Percentiles rank a stretch among this genome's conserved stretches.
These are phyloP conservation scores for Tenthredo notha DNA, from an alignment of 2,888 invertebrate species.

Conservation along the genomic window DNA sequence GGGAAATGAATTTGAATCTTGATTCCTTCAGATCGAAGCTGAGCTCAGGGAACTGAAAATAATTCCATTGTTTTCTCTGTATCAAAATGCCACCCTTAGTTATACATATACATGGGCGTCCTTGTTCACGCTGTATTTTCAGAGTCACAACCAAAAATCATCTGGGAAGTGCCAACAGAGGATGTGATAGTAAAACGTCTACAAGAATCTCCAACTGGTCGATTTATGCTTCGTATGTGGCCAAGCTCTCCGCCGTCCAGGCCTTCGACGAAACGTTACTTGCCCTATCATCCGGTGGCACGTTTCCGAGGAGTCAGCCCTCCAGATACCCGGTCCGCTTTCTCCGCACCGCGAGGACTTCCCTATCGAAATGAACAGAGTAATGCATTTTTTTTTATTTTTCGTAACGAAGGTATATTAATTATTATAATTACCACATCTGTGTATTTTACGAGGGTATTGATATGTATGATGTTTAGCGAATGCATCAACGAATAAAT, in stretches of 20 bases:
- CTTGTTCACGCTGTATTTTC: neutral
- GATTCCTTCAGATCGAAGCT: neutral
- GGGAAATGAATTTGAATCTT: neutral
- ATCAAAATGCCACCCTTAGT: neutral
- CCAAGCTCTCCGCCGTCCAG: constrained; percentile 49
- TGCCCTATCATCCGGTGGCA: constrained; percentile 47
- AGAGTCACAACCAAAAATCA: constrained; percentile 47
- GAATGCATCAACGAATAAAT: constrained; percentile 5
- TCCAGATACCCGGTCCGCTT: constrained; percentile 35
- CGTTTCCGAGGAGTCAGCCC: constrained; percentile 47
- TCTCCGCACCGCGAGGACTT: constrained; percentile 13
- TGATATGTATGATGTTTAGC: neutral
- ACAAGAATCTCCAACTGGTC: constrained; percentile 41
- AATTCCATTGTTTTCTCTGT: neutral
- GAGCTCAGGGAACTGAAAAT: neutral
- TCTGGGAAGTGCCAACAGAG: constrained; percentile 51
- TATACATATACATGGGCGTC: neutral
- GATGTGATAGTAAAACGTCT: constrained; percentile 47
- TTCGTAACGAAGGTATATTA: neutral
- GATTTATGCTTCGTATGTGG: constrained; percentile 49
- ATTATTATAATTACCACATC: neutral
- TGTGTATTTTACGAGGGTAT: neutral
- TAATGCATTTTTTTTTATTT: neutral
- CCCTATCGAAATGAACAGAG: constrained; percentile 43
- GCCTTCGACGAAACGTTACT: constrained; percentile 46